These are phyloP conservation scores for Cotesia chilonis DNA, from an alignment of 1,140 invertebrate species.

Conservation along the genomic window DNA sequence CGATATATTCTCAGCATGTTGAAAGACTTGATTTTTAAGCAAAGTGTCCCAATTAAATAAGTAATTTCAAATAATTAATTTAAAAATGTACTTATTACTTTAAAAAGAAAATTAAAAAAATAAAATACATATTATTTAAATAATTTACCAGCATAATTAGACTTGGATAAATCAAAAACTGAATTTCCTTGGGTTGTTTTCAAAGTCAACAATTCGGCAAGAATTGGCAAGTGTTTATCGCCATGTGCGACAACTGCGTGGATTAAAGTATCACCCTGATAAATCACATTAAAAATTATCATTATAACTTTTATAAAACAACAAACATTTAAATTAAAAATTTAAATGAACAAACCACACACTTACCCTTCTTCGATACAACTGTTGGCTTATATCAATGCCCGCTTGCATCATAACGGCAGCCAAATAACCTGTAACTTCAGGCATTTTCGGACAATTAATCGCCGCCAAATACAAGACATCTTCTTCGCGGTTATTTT, in stretches of 20 bases:
- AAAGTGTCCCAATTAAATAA: too few relatives aligned
- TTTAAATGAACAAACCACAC: conserved; percentile 19
- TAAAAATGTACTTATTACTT: not conserved
- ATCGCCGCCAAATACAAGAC: conserved; percentile 56
- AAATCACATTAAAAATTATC: not conserved
- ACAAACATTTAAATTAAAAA: not conserved
- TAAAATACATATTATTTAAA: conserved; percentile 23
- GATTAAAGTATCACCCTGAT: conserved; percentile 53
- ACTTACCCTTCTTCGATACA: conserved; percentile 47
- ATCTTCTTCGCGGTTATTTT: conserved; percentile 51
- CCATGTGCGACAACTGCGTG: conserved; percentile 51
- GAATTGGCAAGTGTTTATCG: conserved; percentile 45
- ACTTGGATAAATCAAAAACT: conserved; percentile 51
- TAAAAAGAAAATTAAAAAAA: not conserved
- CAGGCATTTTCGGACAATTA: conserved; percentile 51
- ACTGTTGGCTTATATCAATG: conserved; percentile 49
- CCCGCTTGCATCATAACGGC: conserved; percentile 51
- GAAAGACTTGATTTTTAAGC: too few relatives aligned
- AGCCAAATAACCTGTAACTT: conserved; percentile 53
- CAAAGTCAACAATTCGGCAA: conserved; percentile 51
- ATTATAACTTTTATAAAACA: not conserved
- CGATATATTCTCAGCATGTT: too few relatives aligned
- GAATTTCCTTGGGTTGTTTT: conserved; percentile 48
- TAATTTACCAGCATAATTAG: conserved; percentile 54
- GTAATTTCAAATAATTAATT: not conserved